These are phyloP conservation scores for Leptogaster cylindrica DNA, from an alignment of 2,888 invertebrate genomes.

Conservation along the genomic window DNA sequence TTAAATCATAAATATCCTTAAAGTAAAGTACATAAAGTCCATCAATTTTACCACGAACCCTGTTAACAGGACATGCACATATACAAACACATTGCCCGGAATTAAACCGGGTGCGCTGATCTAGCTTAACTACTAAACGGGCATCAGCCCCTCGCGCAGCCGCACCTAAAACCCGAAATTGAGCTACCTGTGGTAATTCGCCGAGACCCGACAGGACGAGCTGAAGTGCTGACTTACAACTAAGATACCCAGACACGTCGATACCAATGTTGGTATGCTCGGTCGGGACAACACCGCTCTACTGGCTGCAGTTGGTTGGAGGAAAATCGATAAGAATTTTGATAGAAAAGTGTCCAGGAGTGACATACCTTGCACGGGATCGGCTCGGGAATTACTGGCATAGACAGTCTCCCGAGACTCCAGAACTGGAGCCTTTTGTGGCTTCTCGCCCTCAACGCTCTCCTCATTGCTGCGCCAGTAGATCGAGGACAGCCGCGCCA, in stretches of 20 bases:
- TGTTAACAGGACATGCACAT: constrained; percentile 31
- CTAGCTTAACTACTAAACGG: constrained; percentile 10
- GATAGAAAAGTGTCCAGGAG: constrained; percentile 62
- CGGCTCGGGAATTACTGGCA: constrained; percentile 67
- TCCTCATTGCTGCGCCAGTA: constrained; percentile 79
- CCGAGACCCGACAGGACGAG: constrained; percentile 22
- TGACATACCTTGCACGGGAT: constrained; percentile 72
- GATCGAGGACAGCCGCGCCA: constrained; percentile 73
- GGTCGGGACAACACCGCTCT: constrained; percentile 49
- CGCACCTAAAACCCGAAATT: constrained; percentile 8
- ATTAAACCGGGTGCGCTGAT: background rate
- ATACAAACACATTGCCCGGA: background rate
- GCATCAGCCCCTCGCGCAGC: too few relatives aligned
- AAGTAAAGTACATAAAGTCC: constrained; percentile 24
- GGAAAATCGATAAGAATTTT: constrained; percentile 62
- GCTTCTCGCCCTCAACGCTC: constrained; percentile 73
- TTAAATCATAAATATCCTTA: constrained; percentile 1
- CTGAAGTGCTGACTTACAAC: constrained; percentile 23
- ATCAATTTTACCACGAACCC: constrained; percentile 11
- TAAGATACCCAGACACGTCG: constrained; percentile 24
- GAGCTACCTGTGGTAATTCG: constrained; percentile 29
- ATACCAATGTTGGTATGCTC: constrained; percentile 28
- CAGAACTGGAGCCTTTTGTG: constrained; percentile 71
- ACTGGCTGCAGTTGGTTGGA: constrained; percentile 61
- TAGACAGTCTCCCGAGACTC: constrained; percentile 72